Evolutionary conservation across 2,113 vertebrate genomes (phyloP), one percentile per base, ranked within the genome.

Genomic region (Numida meleagris): DNA sequence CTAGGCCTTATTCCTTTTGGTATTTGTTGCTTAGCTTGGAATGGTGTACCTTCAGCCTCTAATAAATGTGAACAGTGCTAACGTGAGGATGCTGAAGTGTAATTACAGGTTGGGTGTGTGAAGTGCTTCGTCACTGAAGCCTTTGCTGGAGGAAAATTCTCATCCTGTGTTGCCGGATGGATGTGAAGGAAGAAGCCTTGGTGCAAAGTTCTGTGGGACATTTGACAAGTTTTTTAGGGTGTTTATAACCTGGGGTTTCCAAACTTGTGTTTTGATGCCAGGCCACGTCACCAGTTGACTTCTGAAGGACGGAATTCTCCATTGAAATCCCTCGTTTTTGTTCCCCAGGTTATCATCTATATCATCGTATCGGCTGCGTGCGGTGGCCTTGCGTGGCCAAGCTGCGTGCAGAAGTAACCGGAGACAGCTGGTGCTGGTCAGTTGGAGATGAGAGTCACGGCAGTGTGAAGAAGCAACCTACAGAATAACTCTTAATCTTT

Each of bases 351-450:
- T 40, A 95, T 99, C 90, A 97, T 99, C 95, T 99, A 99, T 94
- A 96, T 99, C 87, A 98, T 99, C 33, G 98, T 99, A 18, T 99
- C 99, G 2, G 98, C 93, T 24, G 86, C 98, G 63, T 99, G 99
- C 9, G 99, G 98, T 8, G 99, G 99, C 48, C 98, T 99, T 50
- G 98, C 96, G 14, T 99, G 99, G 99, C 98, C 98, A 11, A 92
- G 8, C 45, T 99, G 99, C 76, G 98, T 98, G 94, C 95, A 98
- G 62, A 98, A 99, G 96, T 99, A 98, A 97, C 81, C 10, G n/a
- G 50, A 74, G 51, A 58, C 91, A 68, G 65, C 83, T 74, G 59
- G 31, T 34, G 79, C 89, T 57, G 82, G 51, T 81, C 94, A 21
- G 88, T 73, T 31, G 91, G 95, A 94, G 61, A 93, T 59, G 92